Percentiles rank a stretch among this genome's conserved stretches.
Conservation (phyloP, 1,140 invertebrate species). For the Drosophila melanogaster region DNA sequence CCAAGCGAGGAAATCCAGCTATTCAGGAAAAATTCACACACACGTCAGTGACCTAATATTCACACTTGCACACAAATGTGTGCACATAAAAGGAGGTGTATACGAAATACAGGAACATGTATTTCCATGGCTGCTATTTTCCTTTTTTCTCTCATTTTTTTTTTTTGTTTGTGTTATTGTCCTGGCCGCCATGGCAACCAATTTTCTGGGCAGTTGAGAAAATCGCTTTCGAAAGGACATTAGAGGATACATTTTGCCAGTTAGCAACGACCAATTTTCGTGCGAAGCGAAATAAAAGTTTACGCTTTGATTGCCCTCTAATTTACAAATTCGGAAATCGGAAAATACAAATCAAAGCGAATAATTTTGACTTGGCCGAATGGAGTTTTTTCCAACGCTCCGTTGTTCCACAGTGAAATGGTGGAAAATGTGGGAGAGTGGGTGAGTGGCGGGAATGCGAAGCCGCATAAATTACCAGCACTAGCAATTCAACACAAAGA, state of each 20-base stretch:
- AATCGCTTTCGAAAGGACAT: conserved; percentile 49
- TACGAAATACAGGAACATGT: conserved; percentile 20
- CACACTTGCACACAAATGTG: conserved; percentile 29
- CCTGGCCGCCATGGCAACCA: conserved; percentile 54
- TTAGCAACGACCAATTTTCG: conserved; percentile 17
- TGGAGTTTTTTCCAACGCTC: conserved; percentile 1
- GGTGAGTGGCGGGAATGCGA: conserved; percentile 18
- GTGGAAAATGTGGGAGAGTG: conserved; percentile 6
- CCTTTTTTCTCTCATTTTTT: background rate
- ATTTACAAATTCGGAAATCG: conserved; percentile 43
- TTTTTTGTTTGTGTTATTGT: conserved; percentile 43
- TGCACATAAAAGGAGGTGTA: conserved; percentile 5
- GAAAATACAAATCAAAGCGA: conserved; percentile 37
- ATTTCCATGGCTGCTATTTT: conserved; percentile 48
- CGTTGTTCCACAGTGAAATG: background rate
- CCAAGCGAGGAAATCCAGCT: conserved; percentile 10
- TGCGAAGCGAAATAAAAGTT: conserved; percentile 33
- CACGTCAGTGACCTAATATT: conserved; percentile 36
- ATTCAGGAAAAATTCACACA: conserved; percentile 11
- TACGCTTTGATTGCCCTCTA: conserved; percentile 53
- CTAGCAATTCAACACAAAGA: conserved; percentile 63
- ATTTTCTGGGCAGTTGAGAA: conserved; percentile 50
- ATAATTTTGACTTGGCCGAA: conserved; percentile 27
- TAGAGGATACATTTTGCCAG: conserved; percentile 35
- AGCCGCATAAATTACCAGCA: conserved; percentile 80